phyloP scores from a whole-genome alignment of 2,797 vertebrate species.

The Halcyon chelicuti region DNA sequence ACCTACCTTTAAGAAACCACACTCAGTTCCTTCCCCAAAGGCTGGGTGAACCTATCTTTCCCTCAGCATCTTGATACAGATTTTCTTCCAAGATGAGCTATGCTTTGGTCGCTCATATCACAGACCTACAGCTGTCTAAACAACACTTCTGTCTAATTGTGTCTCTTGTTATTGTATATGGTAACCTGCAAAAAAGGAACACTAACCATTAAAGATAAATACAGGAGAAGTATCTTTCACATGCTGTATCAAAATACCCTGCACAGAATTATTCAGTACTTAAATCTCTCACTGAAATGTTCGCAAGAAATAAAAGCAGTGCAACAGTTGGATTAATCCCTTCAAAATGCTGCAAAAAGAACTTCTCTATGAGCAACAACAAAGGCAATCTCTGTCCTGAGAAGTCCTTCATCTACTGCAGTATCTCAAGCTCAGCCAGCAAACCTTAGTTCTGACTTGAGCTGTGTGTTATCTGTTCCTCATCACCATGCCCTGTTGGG shows the following conservation, averaged over 20 bases:
- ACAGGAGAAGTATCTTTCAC: not conserved
- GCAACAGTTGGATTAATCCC: not conserved
- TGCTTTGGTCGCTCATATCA: not conserved
- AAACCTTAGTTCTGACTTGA: conserved; percentile 6
- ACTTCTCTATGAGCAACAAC: not conserved
- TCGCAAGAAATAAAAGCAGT: not conserved
- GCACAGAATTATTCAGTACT: not conserved
- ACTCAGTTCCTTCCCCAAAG: not conserved
- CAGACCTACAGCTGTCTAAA: not conserved
- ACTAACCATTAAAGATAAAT: not conserved
- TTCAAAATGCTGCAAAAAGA: not conserved
- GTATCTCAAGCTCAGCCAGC: not conserved
- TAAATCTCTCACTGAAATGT: not conserved
- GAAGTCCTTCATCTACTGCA: not conserved
- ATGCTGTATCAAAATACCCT: not conserved
- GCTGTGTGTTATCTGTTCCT: not conserved
- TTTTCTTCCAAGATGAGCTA: not conserved
- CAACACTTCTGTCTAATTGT: not conserved
- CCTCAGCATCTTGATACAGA: not conserved
- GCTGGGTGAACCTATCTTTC: not conserved
- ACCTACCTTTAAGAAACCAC: not conserved
- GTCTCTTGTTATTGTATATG: not conserved
- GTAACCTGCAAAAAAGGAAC: not conserved
- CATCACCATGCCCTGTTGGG: not conserved
- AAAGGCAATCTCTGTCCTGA: not conserved